These are phyloP conservation scores for Troilus luridus DNA, from an alignment of 2,888 invertebrate genomes.

Conservation along the genomic window DNA sequence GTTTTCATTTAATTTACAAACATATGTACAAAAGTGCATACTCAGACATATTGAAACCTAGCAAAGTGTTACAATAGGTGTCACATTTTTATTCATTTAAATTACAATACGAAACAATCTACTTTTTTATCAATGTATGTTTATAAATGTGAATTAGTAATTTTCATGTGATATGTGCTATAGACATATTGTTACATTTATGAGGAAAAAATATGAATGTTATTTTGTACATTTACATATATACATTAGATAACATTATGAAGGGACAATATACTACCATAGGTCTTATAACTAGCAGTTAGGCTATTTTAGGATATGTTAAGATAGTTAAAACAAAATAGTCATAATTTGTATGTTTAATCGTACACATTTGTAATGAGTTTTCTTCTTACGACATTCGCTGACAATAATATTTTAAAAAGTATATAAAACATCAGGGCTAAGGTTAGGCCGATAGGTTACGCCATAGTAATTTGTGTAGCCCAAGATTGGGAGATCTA, in stretches of 20 bases:
- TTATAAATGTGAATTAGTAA: neutral
- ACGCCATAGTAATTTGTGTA: too few species aligned
- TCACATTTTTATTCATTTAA: neutral
- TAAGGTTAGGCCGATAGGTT: too few species aligned
- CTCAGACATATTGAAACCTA: neutral
- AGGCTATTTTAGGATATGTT: neutral
- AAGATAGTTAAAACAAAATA: neutral
- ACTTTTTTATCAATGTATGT: neutral
- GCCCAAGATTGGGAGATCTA: too few species aligned
- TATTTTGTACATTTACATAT: slow-evolving; percentile 19
- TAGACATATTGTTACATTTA: neutral
- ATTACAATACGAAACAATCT: neutral
- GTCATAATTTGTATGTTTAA: neutral
- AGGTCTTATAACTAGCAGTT: neutral
- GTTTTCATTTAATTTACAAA: slow-evolving; percentile 34
- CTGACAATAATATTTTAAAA: too few species aligned
- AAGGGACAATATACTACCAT: neutral
- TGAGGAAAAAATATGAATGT: neutral
- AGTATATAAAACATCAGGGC: too few species aligned
- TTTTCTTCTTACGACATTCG: neutral
- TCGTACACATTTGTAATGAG: neutral
- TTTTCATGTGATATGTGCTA: neutral
- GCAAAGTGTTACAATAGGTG: neutral
- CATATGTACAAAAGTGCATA: neutral
- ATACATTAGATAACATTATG: neutral